Evolutionary conservation across 2,888 invertebrate genomes (phyloP), one percentile per base, ranked within the genome.

Genomic region (Anoplius nigerrimus): DNA sequence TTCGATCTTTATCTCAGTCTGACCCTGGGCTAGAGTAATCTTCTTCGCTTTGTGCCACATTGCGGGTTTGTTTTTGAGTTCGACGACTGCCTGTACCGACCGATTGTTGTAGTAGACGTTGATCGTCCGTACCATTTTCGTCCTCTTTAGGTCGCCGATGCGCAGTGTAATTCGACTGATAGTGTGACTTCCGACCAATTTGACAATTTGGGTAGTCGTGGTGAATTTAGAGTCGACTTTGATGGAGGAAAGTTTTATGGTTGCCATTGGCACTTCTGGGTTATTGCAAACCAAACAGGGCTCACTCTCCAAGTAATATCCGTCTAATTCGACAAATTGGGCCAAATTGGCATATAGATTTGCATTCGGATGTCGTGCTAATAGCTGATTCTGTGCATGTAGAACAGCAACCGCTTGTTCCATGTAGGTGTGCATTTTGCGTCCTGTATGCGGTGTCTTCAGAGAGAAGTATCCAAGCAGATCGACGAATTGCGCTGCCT

Each of bases 261-360:
- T 95, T 0, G 95, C 92, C 91, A 97, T 94, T 0, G 98, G 94
- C 18, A 98, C 95, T 89, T 99, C 98, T 0, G 98, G 98, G 90
- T 98, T 98, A 90, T 98, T 98, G 89, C 99, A 99, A 0, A 98
- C 98, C 65, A 98, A 92, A 84, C 99, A 99, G 0, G 99, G 99
- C 87, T 98, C 98, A 21, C 97, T 97, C 90, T 99, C 98, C 71
- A 99, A 90, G 88, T 97, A 99, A 89, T 96, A 98, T 0, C 98
- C 98, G 86, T 98, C 98, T 54, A 98, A 92, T 86, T 98, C 98
- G 0, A 98, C 96, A 85, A 96, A 95, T n/a, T 97, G 96, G 61
- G 97, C 95, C 66, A 98, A 91, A 54, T 97, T 95, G 0, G 96
- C 95, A 89, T 98, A 98, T 46, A 98, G 91, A 70, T 95, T 95